These are phyloP conservation scores for Muntiacus muntjak DNA, from an alignment of 2,113 vertebrate genomes.

Conservation along the genomic window DNA sequence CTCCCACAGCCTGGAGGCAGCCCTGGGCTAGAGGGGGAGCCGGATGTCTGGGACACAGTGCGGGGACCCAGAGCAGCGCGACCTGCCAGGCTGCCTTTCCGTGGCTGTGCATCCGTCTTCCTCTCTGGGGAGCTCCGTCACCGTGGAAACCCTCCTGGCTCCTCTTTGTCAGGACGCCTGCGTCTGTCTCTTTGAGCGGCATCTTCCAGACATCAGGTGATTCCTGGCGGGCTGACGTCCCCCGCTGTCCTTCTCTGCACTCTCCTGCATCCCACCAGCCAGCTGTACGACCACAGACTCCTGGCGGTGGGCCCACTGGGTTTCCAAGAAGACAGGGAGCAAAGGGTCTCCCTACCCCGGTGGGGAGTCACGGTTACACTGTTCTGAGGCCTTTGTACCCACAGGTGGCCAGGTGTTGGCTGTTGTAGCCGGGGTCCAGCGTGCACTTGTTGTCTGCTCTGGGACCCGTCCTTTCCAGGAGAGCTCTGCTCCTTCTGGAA, in stretches of 20 bases:
- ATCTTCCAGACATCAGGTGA: background rate
- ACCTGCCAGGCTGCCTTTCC: background rate
- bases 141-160: background rate
- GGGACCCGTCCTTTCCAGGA: background rate
- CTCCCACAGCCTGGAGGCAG: background rate
- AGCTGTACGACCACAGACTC: accelerated
- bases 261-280: background rate
- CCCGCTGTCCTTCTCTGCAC: accelerated
- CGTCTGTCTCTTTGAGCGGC: background rate
- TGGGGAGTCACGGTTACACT: accelerated
- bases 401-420: background rate
- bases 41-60: accelerated
- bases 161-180: background rate
- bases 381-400: accelerated
- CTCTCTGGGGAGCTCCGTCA: background rate
- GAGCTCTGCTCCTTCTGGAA: background rate
- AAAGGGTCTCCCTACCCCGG: accelerated
- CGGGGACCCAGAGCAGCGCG: background rate
- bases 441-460: accelerated
- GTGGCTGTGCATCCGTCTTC: background rate
- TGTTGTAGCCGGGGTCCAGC: accelerated
- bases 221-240: background rate
- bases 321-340: background rate
- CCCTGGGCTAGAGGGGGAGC: background rate
- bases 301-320: accelerated